Evolutionary conservation across 2,113 vertebrate species (phyloP).

Genomic region (Genyomyrus donnyi): DNA sequence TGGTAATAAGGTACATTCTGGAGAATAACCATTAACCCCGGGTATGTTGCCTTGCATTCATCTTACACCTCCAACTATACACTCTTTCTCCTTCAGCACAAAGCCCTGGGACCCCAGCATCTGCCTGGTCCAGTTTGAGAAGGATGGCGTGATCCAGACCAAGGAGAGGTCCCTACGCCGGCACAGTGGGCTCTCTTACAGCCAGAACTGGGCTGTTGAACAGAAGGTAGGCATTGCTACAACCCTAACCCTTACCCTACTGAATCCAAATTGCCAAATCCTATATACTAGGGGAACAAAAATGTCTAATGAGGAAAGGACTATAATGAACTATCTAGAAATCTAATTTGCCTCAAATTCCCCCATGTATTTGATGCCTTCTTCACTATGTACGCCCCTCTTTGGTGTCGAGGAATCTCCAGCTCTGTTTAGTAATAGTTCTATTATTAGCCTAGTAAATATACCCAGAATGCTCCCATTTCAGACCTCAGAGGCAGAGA

Average conservation of each 20-base stretch:
- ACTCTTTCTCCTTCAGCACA: slow-evolving; percentile 49
- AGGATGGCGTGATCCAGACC: slow-evolving; percentile 81
- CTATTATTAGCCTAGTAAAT: background rate
- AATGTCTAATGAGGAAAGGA: background rate
- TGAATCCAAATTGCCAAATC: background rate
- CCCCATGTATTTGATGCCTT: background rate
- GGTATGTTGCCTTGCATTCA: background rate
- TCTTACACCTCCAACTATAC: background rate
- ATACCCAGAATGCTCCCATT: background rate
- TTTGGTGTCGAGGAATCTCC: background rate
- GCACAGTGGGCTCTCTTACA: slow-evolving; percentile 60
- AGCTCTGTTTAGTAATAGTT: background rate
- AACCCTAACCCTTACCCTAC: background rate
- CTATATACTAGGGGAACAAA: background rate
- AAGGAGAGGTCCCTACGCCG: slow-evolving; percentile 57
- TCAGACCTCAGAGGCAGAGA: background rate
- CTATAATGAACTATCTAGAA: background rate
- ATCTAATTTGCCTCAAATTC: background rate
- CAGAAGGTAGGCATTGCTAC: slow-evolving; percentile 63
- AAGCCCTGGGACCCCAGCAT: slow-evolving; percentile 77
- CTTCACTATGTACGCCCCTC: background rate
- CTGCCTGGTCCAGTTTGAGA: slow-evolving; percentile 80
- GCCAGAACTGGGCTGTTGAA: slow-evolving; percentile 61
- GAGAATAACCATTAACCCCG: background rate
- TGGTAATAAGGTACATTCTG: background rate